These are phyloP conservation scores for Volucella inanis DNA, from an alignment of 2,888 invertebrate genomes.

Conservation along the genomic window DNA sequence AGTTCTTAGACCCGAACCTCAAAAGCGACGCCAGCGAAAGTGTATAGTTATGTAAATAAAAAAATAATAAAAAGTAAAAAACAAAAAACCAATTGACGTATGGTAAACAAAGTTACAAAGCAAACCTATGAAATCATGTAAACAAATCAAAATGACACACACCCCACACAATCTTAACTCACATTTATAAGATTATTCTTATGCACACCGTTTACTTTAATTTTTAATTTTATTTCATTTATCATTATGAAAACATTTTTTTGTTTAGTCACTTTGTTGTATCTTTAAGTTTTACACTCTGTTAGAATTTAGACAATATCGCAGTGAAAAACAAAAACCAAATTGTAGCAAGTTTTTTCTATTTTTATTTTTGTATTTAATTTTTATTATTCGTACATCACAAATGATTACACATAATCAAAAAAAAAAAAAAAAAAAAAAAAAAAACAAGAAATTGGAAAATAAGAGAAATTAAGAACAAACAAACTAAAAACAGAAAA, in stretches of 20 bases:
- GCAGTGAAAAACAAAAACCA: slow-evolving; percentile 25
- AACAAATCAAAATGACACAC: slow-evolving; percentile 70
- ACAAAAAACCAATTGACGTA: slow-evolving; percentile 48
- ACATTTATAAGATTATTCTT: slow-evolving; percentile 57
- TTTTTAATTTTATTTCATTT: slow-evolving; percentile 11
- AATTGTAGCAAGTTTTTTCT: slow-evolving; percentile 31
- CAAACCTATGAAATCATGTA: slow-evolving; percentile 56
- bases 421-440: slow-evolving; percentile 16
- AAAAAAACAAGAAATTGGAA: slow-evolving; percentile 32
- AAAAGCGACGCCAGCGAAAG: slow-evolving; percentile 96
- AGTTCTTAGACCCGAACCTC: slow-evolving; percentile 97
- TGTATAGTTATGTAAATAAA: slow-evolving; percentile 89
- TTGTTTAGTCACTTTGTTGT: slow-evolving; percentile 48
- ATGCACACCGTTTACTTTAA: slow-evolving; percentile 25
- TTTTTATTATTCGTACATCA: slow-evolving; percentile 38
- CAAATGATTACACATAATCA: slow-evolving; percentile 33
- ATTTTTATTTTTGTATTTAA: slow-evolving; percentile 3
- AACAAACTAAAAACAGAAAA: slow-evolving; percentile 35
- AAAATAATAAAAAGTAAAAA: slow-evolving; percentile 83
- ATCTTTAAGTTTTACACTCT: slow-evolving; percentile 60
- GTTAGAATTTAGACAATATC: slow-evolving; percentile 51
- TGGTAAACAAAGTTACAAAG: slow-evolving; percentile 61
- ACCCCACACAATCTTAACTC: slow-evolving; percentile 71
- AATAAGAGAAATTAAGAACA: neutral
- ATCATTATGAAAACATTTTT: slow-evolving; percentile 28